Evolutionary conservation across 1,140 invertebrate genomes (phyloP).

Genomic region (Neotoxoptera formosana): DNA sequence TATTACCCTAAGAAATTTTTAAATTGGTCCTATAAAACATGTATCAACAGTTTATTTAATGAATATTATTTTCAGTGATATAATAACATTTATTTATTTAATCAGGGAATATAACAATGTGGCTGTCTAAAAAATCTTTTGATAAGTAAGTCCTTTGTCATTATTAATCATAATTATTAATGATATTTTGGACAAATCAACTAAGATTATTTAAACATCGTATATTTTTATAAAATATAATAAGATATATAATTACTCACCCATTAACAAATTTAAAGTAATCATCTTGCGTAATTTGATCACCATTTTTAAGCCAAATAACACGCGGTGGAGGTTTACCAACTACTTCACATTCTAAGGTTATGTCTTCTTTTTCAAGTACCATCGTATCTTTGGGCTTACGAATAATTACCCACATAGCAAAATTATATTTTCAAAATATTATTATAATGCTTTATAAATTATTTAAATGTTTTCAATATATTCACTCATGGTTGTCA

Average conservation of each 20-base stretch:
- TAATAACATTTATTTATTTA: no score
- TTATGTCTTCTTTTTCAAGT: conserved; percentile 83
- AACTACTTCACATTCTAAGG: conserved; percentile 84
- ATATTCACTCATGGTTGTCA: neutral
- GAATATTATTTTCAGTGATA: no score
- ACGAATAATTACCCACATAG: conserved; percentile 64
- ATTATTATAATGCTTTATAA: neutral
- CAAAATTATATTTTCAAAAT: neutral
- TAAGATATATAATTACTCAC: conserved; percentile 63
- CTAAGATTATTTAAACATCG: neutral
- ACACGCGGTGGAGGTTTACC: conserved; percentile 84
- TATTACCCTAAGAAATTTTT: no score
- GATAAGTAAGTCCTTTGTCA: no score
- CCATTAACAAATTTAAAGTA: conserved; percentile 84
- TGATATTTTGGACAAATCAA: neutral
- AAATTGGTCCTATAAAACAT: no score
- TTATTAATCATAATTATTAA: no score
- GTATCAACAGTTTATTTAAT: no score
- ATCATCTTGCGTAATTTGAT: conserved; percentile 83
- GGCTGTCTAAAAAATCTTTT: no score
- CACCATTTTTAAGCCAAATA: conserved; percentile 93
- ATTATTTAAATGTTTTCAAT: neutral
- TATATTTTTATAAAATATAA: no score
- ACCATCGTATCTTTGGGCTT: conserved; percentile 77
- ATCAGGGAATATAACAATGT: no score